phyloP scores from a whole-genome alignment of 2,113 vertebrate genomes.

The Macaca nemestrina region DNA sequence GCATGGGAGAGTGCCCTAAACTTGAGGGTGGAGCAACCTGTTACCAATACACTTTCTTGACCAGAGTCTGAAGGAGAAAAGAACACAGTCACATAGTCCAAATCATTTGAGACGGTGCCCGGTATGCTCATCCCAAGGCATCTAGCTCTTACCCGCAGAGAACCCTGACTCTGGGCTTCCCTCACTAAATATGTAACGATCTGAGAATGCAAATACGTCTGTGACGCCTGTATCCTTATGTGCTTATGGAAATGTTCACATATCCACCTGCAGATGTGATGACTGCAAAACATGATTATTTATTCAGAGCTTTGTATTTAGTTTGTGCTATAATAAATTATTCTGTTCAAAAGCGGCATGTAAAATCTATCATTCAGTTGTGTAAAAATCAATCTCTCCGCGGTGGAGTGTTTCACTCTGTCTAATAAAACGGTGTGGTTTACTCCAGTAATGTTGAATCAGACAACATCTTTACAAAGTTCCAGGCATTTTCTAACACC shows the following conservation, averaged over 20 bases:
- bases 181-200: background rate
- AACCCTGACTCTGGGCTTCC: background rate
- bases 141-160: background rate
- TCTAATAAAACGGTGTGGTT: background rate
- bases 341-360: background rate
- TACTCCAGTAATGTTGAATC: background rate
- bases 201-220: background rate
- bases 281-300: background rate
- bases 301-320: background rate
- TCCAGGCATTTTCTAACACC: background rate
- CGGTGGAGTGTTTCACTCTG: background rate
- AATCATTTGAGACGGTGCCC: background rate
- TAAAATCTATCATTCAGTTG: constrained; percentile 1
- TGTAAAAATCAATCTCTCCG: background rate
- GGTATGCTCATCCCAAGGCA: background rate
- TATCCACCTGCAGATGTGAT: background rate
- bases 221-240: background rate
- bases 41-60: background rate
- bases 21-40: background rate
- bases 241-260: background rate
- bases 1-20: background rate
- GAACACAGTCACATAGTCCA: background rate
- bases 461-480: background rate
- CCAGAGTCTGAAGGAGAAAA: background rate
- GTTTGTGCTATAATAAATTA: constrained; percentile 37